These are phyloP conservation scores for Origma solitaria DNA, from an alignment of 2,113 vertebrate species.

Conservation along the genomic window DNA sequence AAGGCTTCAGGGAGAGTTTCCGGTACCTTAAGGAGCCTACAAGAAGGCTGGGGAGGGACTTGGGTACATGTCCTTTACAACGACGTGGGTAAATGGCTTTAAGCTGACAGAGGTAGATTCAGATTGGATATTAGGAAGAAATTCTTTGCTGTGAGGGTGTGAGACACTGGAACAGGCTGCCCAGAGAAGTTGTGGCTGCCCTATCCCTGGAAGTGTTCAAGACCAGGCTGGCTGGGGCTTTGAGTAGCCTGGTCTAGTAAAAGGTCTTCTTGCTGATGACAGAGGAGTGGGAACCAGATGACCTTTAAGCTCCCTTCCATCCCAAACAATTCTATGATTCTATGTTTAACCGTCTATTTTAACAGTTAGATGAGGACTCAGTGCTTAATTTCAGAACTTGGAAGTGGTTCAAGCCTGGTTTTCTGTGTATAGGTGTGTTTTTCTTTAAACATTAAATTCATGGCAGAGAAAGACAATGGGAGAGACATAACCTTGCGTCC, in stretches of 20 bases:
- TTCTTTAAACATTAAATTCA: neutral
- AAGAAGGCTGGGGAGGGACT: neutral
- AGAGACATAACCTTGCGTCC: fast-evolving
- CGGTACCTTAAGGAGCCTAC: too few relatives aligned
- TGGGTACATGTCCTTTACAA: too few relatives aligned
- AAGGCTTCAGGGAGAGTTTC: neutral
- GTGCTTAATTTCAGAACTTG: neutral
- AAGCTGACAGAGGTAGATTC: neutral
- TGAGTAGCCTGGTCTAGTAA: neutral
- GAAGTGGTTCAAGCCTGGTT: neutral
- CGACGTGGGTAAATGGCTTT: neutral
- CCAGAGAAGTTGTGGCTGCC: neutral
- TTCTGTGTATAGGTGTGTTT: neutral
- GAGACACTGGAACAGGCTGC: neutral
- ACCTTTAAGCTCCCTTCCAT: neutral
- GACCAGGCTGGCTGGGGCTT: neutral
- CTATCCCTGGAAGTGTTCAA: neutral
- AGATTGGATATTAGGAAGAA: neutral
- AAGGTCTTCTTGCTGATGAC: neutral
- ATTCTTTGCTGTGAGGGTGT: neutral
- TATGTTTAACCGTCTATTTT: neutral
- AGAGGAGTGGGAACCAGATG: neutral
- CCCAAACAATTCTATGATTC: neutral
- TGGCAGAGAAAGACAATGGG: neutral
- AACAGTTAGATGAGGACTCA: neutral